Conservation (phyloP, 1,140 invertebrate genomes). For the Brachionus paranguensis region DNA sequence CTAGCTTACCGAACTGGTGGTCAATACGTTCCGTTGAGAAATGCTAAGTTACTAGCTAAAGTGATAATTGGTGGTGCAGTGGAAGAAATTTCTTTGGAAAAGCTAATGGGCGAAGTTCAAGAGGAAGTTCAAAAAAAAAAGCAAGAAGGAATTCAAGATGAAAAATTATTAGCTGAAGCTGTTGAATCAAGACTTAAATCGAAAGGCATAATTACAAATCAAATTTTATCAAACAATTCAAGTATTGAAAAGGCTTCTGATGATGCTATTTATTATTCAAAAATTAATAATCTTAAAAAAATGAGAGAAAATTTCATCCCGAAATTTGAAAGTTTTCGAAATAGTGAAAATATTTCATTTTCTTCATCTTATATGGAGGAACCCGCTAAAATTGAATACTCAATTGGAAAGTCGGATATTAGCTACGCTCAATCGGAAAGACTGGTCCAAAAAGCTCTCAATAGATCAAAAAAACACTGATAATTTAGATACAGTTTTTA, state of each 20-base stretch:
- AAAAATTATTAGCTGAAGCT: neutral
- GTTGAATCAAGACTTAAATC: neutral
- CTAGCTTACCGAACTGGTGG: slow-evolving; percentile 48
- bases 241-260: slow-evolving; percentile 3
- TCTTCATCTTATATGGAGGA: neutral
- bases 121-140: slow-evolving; percentile 43
- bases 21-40: slow-evolving; percentile 47
- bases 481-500: neutral
- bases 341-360: neutral
- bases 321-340: neutral
- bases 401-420: neutral
- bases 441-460: slow-evolving; percentile 16
- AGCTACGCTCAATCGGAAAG: slow-evolving; percentile 12
- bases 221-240: slow-evolving; percentile 3
- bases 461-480: neutral
- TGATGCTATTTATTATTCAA: neutral
- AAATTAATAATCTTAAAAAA: neutral
- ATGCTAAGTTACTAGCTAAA: slow-evolving; percentile 44
- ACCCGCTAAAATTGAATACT: neutral
- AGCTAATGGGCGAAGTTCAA: slow-evolving; percentile 46
- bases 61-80: slow-evolving; percentile 47
- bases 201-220: neutral
- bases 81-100: slow-evolving; percentile 48
- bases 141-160: neutral
- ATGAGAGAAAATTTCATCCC: neutral